phyloP scores from a whole-genome alignment of 1,140 invertebrate species.

The Tyrophagus putrescentiae region DNA sequence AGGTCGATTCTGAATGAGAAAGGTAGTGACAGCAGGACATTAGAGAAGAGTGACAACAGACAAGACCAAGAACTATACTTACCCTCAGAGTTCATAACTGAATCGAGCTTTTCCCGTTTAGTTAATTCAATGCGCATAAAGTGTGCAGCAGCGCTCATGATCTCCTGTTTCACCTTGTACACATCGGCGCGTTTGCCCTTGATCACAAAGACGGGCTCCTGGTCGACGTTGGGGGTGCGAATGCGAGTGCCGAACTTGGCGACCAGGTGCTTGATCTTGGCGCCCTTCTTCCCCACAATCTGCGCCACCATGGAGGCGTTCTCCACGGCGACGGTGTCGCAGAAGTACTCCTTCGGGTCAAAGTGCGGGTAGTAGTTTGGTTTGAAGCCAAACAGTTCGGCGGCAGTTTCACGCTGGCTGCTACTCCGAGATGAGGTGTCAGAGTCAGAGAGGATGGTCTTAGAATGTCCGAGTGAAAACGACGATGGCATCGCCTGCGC shows the following conservation, averaged over 20 bases:
- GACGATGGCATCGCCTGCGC: no score
- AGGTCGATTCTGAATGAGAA: neutral
- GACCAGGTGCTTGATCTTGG: conserved; percentile 5
- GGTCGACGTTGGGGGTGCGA: neutral
- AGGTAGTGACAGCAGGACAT: no score
- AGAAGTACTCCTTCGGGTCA: no score
- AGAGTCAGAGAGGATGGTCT: no score
- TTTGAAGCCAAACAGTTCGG: no score
- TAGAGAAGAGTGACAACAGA: neutral
- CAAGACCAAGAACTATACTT: neutral
- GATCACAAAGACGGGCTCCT: conserved; percentile 14
- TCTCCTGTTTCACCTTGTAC: neutral
- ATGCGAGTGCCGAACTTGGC: neutral
- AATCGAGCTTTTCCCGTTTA: neutral
- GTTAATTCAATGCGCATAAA: neutral
- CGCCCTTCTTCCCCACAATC: conserved; percentile 14
- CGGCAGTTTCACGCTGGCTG: no score
- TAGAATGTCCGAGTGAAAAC: no score
- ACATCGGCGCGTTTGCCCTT: neutral
- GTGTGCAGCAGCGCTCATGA: neutral
- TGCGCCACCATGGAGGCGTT: neutral
- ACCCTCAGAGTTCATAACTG: neutral
- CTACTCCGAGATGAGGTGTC: no score
- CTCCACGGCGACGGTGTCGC: conserved; percentile 6
- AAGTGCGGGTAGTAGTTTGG: no score